Evolutionary conservation across 2,113 vertebrate genomes (phyloP).

Genomic region (Ornithorhynchus anatinus): DNA sequence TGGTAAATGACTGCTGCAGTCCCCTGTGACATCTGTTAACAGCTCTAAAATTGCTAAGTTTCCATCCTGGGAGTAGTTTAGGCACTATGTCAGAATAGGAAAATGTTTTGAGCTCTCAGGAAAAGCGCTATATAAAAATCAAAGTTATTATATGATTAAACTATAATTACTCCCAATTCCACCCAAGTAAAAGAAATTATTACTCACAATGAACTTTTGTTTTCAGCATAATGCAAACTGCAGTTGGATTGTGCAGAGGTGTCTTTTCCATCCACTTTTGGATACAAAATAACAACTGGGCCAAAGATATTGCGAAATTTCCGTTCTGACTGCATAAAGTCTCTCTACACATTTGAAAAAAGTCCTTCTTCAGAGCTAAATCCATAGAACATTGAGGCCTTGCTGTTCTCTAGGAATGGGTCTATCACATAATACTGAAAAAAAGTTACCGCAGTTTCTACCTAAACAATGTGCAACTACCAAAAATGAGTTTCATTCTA

Average conservation of each 20-base stretch:
- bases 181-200: slow-evolving; percentile 12
- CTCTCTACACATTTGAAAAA: neutral
- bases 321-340: neutral
- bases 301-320: neutral
- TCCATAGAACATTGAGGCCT: neutral
- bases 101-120: no score
- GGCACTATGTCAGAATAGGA: no score
- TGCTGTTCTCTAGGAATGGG: slow-evolving; percentile 7
- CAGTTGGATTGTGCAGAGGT: no score
- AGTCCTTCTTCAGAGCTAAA: neutral
- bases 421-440: neutral
- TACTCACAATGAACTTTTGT: neutral
- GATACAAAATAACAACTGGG: neutral
- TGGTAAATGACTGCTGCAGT: no score
- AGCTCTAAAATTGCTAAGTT: no score
- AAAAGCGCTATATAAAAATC: no score
- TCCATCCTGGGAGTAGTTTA: no score
- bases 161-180: neutral
- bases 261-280: neutral
- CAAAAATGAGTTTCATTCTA: slow-evolving; percentile 11
- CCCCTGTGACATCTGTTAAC: no score
- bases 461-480: slow-evolving; percentile 14
- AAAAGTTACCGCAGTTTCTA: slow-evolving; percentile 14
- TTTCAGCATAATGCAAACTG: slow-evolving; percentile 1
- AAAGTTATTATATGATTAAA: no score